Evolutionary conservation across 2,113 vertebrate genomes (phyloP).

Genomic region (Ranitomeya imitator): DNA sequence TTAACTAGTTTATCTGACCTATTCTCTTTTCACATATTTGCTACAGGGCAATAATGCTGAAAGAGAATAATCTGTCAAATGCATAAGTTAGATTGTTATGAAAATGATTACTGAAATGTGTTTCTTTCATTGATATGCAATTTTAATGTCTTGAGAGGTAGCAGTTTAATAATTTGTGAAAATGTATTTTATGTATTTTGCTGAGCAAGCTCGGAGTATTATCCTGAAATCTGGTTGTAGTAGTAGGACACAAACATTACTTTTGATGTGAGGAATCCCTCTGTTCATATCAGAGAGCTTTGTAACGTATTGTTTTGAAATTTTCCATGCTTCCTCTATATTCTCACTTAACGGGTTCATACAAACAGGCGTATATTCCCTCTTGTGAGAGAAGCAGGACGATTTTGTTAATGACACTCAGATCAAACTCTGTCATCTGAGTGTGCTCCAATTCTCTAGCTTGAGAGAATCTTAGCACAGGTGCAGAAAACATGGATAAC

Average conservation of each 20-base stretch:
- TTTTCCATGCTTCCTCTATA: neutral
- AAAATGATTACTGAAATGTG: constrained; percentile 12
- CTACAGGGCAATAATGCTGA: constrained; percentile 5
- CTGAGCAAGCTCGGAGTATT: neutral
- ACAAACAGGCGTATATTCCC: too few species aligned
- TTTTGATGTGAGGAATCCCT: neutral
- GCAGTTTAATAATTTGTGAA: neutral
- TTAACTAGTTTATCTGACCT: constrained; percentile 5
- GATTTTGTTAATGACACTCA: too few species aligned
- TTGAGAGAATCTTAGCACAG: too few species aligned
- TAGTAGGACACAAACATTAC: neutral
- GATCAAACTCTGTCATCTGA: too few species aligned
- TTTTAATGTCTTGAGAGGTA: constrained; percentile 11
- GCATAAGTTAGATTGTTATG: constrained; percentile 22
- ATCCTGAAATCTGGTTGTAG: neutral
- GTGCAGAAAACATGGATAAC: too few species aligned
- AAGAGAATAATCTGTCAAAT: constrained; percentile 29
- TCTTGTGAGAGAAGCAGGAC: too few species aligned
- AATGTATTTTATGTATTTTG: neutral
- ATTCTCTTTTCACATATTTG: constrained; percentile 17
- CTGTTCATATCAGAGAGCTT: neutral
- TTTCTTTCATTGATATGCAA: constrained; percentile 2
- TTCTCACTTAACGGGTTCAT: neutral
- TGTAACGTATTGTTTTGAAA: neutral
- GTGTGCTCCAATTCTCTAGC: too few species aligned